Base-by-base conservation (phyloP, 2,888 invertebrate species). In the Eilema caniola region DNA sequence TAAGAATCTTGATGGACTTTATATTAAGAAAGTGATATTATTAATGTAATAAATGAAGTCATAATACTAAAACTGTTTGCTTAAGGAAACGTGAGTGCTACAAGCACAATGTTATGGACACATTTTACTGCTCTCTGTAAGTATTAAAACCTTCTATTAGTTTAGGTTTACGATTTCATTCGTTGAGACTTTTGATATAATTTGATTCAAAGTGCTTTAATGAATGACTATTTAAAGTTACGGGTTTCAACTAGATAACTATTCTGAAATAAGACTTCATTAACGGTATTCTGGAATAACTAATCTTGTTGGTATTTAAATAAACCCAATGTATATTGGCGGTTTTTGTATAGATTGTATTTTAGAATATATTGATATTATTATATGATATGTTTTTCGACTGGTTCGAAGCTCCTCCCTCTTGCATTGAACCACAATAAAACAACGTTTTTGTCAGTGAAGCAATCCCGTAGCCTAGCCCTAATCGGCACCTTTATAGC, bases 31-130 rank as follows among this genome's bases (percentile, higher is more conserved):
- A 77, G 77, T 79, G 76, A 73, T 80, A 80, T 79, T 81, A 79
- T 81, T 79, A 79, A 77, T 72, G 79, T 79, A 71, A 80, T 81
- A 81, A 81, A 79, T 79, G 68, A 65, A 80, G 71, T 65, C 72
- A 77, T 79, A 80, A 72, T 75, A 79, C 75, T 81, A 81, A 80
- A 81, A 80, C 63, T 79, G 80, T 77, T 80, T 80, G 74, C 77
- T 70, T 73, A 60, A 80, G 81, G 76, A 73, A 80, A 75, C 72
- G 71, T 69, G 72, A 79, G 71, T 69, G 72, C 72, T 76, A 79
- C 80, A 76, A 73, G 73, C 67, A 69, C 57, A 67, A 66, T 71
- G 62, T 72, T 69, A 69, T 80, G 73, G 73, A 70, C 73, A 73
- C 73, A 75, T 78, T 79, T 80, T 80, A 81, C 77, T 81, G 74